Conservation (phyloP, 1,140 invertebrate genomes). For the Brachionus angularis region DNA sequence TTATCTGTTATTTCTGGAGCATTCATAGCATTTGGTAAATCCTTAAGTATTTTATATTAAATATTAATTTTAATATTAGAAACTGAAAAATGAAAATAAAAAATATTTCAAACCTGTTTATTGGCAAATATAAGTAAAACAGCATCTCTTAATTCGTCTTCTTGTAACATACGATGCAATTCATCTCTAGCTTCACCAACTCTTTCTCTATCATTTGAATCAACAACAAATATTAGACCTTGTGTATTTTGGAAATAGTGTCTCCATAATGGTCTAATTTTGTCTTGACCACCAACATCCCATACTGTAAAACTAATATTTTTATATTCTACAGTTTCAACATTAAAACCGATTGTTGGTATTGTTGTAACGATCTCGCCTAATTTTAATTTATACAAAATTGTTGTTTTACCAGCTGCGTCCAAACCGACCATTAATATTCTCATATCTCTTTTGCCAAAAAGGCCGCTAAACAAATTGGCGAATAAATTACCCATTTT, state of each 20-base stretch:
- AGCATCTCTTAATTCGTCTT: constrained; percentile 94
- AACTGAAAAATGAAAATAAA: no score
- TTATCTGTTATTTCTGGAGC: constrained; percentile 93
- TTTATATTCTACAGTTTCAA: constrained; percentile 56
- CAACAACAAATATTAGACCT: constrained; percentile 89
- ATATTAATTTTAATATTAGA: background rate
- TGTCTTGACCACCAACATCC: constrained; percentile 59
- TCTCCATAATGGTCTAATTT: constrained; percentile 73
- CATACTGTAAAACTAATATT: constrained; percentile 70
- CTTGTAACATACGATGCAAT: constrained; percentile 83
- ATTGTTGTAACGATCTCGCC: constrained; percentile 97
- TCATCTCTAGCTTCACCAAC: constrained; percentile 91
- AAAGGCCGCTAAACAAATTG: constrained; percentile 53
- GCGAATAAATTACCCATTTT: constrained; percentile 44
- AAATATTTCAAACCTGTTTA: constrained; percentile 69
- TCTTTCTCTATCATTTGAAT: constrained; percentile 91
- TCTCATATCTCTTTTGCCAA: constrained; percentile 97
- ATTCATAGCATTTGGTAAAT: constrained; percentile 94
- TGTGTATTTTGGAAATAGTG: constrained; percentile 98
- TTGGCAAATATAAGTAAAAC: constrained; percentile 96
- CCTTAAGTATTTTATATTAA: constrained; percentile 59
- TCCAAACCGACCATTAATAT: constrained; percentile 96
- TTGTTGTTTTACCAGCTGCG: constrained; percentile 95
- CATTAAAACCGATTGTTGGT: constrained; percentile 84
- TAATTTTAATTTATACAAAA: constrained; percentile 91